phyloP scores from a whole-genome alignment of 2,797 vertebrate species.

The Poeciliopsis paucimaculata region DNA sequence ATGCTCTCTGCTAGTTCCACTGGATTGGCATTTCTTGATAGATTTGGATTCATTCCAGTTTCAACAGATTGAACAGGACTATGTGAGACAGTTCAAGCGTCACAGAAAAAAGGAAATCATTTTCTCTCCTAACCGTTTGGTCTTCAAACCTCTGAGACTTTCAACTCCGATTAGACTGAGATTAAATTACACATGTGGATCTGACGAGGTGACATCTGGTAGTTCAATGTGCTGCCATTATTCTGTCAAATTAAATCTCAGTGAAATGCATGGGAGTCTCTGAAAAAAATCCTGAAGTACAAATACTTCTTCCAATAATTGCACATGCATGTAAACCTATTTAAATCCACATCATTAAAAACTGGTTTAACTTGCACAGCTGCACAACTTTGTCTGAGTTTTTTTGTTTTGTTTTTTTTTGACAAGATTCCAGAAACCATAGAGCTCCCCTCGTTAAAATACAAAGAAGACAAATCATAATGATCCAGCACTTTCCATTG shows the following conservation, averaged over 20 bases:
- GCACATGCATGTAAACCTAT: neutral
- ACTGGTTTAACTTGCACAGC: neutral
- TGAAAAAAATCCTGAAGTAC: neutral
- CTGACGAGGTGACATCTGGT: neutral
- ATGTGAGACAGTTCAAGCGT: neutral
- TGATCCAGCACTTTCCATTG: neutral
- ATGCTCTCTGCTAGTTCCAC: neutral
- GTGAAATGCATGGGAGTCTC: neutral
- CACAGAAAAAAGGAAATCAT: neutral
- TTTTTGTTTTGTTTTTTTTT: neutral
- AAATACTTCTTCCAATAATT: neutral
- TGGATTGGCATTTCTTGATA: neutral
- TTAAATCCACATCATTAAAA: neutral
- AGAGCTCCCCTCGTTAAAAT: neutral
- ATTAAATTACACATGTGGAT: neutral
- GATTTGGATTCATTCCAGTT: neutral
- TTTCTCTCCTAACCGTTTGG: neutral
- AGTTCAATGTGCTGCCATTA: neutral
- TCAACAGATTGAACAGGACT: neutral
- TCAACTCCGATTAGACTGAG: neutral
- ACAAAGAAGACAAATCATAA: neutral
- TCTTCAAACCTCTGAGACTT: neutral
- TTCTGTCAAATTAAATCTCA: neutral
- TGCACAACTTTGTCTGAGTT: neutral
- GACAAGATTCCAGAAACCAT: neutral